A percentile compares a stretch with the other conserved stretches of the same genome.
phyloP scores from a whole-genome alignment of 2,113 vertebrate species.

The Aspiorhynchus laticeps region DNA sequence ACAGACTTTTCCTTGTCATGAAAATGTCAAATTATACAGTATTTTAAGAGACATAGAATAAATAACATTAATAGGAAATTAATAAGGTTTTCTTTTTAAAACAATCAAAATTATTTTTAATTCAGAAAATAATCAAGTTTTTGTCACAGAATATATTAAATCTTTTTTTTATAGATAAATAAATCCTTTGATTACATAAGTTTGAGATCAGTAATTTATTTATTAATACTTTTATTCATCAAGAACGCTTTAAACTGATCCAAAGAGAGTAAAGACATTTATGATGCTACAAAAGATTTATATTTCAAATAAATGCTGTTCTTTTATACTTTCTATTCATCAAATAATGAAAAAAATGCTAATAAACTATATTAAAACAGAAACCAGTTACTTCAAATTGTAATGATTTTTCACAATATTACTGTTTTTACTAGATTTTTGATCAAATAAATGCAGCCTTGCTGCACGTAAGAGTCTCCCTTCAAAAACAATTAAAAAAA shows the following conservation, averaged over 20 bases:
- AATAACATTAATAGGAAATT: background rate
- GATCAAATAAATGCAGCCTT: background rate
- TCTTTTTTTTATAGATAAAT: too few species aligned
- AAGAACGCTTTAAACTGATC: background rate
- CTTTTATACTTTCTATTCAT: background rate
- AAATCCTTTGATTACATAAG: too few species aligned
- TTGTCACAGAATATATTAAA: background rate
- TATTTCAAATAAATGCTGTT: background rate
- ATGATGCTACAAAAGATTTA: background rate
- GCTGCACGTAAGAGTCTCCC: background rate
- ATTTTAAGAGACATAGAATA: background rate
- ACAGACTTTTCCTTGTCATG: background rate
- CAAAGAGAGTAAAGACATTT: background rate
- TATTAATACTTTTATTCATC: background rate
- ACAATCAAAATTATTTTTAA: background rate
- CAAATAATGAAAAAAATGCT: background rate
- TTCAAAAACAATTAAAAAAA: background rate
- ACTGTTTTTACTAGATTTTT: background rate
- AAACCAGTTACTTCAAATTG: background rate
- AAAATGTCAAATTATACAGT: background rate
- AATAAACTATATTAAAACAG: background rate
- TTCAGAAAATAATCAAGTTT: background rate
- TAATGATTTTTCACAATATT: background rate
- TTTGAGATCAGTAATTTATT: background rate
- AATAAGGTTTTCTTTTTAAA: background rate